Evolutionary conservation across 2,113 vertebrate species (phyloP).

Genomic region (Dissostichus mawsoni): DNA sequence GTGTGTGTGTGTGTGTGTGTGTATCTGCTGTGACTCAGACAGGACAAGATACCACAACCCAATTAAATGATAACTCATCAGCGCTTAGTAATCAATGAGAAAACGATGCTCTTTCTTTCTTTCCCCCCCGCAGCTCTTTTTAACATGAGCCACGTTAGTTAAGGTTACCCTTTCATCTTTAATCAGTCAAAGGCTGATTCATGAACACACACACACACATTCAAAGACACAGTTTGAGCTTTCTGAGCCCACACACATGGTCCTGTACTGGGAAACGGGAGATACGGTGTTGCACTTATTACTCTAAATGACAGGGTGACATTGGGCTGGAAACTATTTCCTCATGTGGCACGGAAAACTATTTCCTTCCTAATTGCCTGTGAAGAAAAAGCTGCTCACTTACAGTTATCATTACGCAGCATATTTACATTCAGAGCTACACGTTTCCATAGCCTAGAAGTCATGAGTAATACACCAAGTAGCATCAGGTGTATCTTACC

Average conservation of each 20-base stretch:
- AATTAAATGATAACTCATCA: constrained; percentile 75
- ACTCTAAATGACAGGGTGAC: constrained; percentile 59
- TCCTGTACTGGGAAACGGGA: constrained; percentile 43
- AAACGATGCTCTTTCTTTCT: neutral
- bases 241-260: constrained; percentile 56
- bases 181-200: constrained; percentile 59
- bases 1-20: constrained; percentile 5
- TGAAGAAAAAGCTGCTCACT: neutral
- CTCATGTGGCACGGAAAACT: constrained; percentile 33
- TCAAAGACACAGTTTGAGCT: constrained; percentile 23
- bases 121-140: constrained; percentile 41
- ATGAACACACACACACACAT: constrained; percentile 49
- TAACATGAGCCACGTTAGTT: constrained; percentile 45
- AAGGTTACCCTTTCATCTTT: constrained; percentile 64
- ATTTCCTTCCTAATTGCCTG: constrained; percentile 23
- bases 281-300: constrained; percentile 58
- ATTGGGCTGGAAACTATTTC: constrained; percentile 62
- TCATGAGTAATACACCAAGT: neutral
- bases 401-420: neutral
- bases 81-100: constrained; percentile 60
- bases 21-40: constrained; percentile 28
- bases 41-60: constrained; percentile 37
- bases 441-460: neutral
- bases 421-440: neutral
- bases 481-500: no score